These are phyloP conservation scores for Empidonax traillii DNA, from an alignment of 2,113 vertebrate genomes.

Conservation along the genomic window DNA sequence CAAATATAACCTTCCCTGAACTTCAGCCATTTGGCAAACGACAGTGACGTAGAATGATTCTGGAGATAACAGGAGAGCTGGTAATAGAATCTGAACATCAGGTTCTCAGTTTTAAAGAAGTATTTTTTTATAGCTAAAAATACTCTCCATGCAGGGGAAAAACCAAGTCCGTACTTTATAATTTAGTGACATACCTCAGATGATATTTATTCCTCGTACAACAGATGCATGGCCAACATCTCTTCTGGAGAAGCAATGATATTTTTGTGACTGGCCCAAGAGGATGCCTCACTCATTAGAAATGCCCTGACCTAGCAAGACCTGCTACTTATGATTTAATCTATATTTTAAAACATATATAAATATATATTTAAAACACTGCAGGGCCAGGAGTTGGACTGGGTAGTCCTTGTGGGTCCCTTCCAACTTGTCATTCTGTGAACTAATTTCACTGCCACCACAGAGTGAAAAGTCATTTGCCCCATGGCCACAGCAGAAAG, in stretches of 20 bases:
- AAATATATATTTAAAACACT: too few relatives aligned
- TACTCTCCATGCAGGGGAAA: neutral
- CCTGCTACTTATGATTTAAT: neutral
- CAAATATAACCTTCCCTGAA: neutral
- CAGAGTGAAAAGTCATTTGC: neutral
- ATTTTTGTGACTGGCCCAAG: neutral
- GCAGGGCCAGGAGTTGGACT: neutral
- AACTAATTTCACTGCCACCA: neutral
- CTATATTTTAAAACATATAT: neutral
- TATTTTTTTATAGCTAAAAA: neutral
- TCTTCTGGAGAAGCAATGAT: neutral
- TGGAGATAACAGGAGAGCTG: neutral
- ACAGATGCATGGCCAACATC: neutral
- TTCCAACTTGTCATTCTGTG: neutral
- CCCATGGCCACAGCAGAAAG: neutral
- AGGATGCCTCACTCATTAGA: neutral
- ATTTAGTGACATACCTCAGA: neutral
- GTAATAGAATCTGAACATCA: neutral
- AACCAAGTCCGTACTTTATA: neutral
- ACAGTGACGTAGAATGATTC: neutral
- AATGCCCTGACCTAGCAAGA: neutral
- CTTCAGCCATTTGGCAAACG: neutral
- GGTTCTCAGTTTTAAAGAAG: neutral
- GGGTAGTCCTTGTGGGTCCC: neutral
- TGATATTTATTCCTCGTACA: neutral